Evolutionary conservation across 2,113 vertebrate genomes (phyloP).

Genomic region (Pseudopipra pipra): DNA sequence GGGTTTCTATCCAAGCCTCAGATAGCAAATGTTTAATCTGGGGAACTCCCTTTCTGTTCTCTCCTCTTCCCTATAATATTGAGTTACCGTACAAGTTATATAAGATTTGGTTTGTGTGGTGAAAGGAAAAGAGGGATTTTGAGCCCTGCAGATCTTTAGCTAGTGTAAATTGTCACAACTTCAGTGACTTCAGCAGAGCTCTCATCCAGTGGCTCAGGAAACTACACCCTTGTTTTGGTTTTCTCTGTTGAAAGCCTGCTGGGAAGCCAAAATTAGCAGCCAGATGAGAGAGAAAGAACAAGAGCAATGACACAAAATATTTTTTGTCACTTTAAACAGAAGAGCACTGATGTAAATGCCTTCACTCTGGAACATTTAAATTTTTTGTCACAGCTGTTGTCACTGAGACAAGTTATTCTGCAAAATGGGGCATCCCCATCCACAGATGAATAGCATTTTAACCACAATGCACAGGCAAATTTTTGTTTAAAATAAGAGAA

Average conservation of each 20-base stretch:
- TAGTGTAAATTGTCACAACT: conserved; percentile 10
- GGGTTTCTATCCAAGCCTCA: neutral
- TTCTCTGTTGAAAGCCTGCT: conserved; percentile 17
- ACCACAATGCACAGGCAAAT: neutral
- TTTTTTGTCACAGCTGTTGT: neutral
- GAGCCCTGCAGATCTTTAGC: neutral
- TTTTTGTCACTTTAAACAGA: neutral
- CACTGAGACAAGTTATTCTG: neutral
- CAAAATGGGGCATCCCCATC: neutral
- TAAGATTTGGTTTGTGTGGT: neutral
- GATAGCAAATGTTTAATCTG: neutral
- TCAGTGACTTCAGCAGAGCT: neutral
- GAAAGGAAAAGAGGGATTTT: neutral
- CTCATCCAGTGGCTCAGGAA: neutral
- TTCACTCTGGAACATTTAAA: neutral
- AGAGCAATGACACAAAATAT: neutral
- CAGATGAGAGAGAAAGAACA: neutral
- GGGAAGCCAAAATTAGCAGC: neutral
- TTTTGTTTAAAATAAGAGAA: neutral
- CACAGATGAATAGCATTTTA: neutral
- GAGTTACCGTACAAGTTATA: neutral
- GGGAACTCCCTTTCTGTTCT: neutral
- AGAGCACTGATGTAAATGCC: neutral
- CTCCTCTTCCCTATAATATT: neutral
- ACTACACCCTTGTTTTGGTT: neutral